Evolutionary conservation across 2,888 invertebrate genomes (phyloP), one percentile per base, ranked within the genome.

Genomic region (Phaonia tiefii): DNA sequence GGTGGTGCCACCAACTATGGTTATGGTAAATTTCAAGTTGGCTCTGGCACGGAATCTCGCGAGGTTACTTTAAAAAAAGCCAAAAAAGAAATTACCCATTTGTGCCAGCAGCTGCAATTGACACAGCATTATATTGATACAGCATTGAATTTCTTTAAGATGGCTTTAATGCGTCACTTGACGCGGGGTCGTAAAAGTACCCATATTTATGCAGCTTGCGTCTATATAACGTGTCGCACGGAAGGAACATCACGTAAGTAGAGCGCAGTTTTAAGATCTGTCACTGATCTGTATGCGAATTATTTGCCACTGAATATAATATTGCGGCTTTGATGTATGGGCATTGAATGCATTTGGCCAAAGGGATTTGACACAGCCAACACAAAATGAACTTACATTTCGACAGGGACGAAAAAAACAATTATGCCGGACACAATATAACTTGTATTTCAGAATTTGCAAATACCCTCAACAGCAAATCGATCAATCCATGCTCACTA

Each of bases 171-270:
- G 69, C 92, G 95, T 15, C 95, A 97, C 86, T 91, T 98, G 58
- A 99, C 99, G 0, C 94, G 98, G 85, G 99, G 99, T 10, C 92
- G 99, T 42, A 96, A 95, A 85, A 95, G 96, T 83, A 94, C 95
- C 13, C 96, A 97, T 87, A 97, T 99, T 67, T 95, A 98, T 88
- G 99, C 99, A 39, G 98, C 99, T 26, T 99, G 99, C 90, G 95
- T 99, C 1, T 99, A 99, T 89, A 96, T 99, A 89, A 98, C 98
- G 0, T 99, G 99, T 87, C 93, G 99, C 83, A 96, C 96, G 1
- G 98, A 99, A 91, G 96, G 96, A 85, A 98, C 98, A 78, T 95
- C 97, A 84, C 98, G 97, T 97, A 95, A 94, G 94, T 93, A 63
- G 20, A 2, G 60, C 8, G 8, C 31, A 31, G 31, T 31, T 31